These are phyloP conservation scores for Antigone vipio DNA, from an alignment of 2,113 vertebrate genomes.

Conservation along the genomic window DNA sequence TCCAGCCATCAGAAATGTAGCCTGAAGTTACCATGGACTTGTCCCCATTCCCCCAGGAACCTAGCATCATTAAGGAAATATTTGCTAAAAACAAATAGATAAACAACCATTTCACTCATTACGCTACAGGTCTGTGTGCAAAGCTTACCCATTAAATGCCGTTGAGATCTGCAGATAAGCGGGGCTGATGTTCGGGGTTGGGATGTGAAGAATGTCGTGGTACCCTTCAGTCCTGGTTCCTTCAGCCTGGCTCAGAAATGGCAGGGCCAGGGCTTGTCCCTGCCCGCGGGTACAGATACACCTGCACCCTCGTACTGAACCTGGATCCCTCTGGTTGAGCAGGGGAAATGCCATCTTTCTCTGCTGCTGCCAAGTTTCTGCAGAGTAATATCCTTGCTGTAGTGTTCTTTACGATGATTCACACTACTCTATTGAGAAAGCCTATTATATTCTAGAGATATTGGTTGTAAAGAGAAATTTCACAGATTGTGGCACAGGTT, in stretches of 20 bases:
- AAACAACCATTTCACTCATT: neutral
- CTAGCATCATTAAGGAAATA: neutral
- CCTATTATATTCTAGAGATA: neutral
- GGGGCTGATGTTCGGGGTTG: neutral
- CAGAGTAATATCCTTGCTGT: neutral
- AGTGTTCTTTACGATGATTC: neutral
- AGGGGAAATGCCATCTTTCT: neutral
- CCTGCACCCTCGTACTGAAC: fast-evolving
- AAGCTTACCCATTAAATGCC: neutral
- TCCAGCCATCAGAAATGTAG: neutral
- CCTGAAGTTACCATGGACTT: neutral
- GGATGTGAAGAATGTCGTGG: neutral
- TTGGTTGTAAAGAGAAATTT: slow-evolving; percentile 35
- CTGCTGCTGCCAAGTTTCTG: neutral
- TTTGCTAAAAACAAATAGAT: neutral
- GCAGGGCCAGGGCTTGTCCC: neutral
- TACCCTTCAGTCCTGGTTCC: neutral
- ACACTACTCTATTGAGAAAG: neutral
- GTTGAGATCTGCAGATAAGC: neutral
- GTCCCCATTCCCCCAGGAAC: neutral
- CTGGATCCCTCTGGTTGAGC: neutral
- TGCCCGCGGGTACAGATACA: fast-evolving
- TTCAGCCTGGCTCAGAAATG: neutral
- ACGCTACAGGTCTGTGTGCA: neutral
- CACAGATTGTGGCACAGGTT: slow-evolving; percentile 18